Base-by-base conservation (phyloP, 2,113 vertebrate species). In the Chaetura pelagica region DNA sequence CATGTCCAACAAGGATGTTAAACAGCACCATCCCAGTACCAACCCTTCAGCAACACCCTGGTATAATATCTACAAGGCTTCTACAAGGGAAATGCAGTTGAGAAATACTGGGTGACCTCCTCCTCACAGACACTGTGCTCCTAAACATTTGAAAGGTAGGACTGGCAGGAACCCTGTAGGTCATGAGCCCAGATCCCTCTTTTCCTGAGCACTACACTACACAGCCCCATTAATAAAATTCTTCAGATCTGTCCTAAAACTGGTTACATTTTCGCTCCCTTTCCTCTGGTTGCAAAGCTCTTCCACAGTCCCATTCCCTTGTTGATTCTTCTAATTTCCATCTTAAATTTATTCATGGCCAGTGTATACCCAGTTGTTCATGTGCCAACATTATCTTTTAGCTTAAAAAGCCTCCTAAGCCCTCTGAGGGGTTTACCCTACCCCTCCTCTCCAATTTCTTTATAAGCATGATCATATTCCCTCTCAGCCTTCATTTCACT, bases 291-390 rank as follows among this genome's bases (percentile, higher is more conserved):
- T 67, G n/a, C 42, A 76, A 89, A 87, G 42, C 19, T 78, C 42
- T 27, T 84, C 69, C 32, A 51, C 34, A 82, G 69, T 1, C 27
- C 84, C 69, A 58, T 40, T 87, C 85, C 82, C 82, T 57, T 81
- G 82, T 9, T 71, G 66, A 74, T 75, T 84, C 75, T 62, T 75
- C 61, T 81, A 58, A 91, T 93, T 91, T 91, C 73, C 93, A 82
- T 78, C n/a, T 87, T 54, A 58, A 89, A 87, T 95, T 87, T 78
- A 91, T 87, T 89, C 87, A 78, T 74, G 55, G 82, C 35, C 52
- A 89, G 57, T 1, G 38, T 49, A 89, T 34, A 58, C 58, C 73
- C 80, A 62, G 48, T 81, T 57, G 49, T 81, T 59, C 69, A 49
- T 32, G 61, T 85, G 92, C 85, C 88, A 93, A 46, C 66, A 51